A percentile compares a stretch with the other conserved stretches of the same genome.
Conservation (phyloP, 2,113 vertebrate species). For the Strigops habroptila region DNA sequence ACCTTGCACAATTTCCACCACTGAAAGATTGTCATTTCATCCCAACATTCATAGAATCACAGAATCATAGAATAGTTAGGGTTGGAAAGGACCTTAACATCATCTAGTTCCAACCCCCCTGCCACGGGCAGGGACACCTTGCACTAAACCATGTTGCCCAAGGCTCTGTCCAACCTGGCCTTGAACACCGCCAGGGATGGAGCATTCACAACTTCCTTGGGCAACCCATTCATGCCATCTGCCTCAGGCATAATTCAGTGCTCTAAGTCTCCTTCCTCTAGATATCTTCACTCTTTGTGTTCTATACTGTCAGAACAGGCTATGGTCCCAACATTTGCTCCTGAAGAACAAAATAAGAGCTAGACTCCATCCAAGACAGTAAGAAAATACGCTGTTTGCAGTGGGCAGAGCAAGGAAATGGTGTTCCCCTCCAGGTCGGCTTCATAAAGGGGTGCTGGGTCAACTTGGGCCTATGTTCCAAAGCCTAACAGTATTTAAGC, state of each 20-base stretch:
- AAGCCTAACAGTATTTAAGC: background rate
- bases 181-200: no score
- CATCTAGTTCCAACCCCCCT: no score
- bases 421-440: background rate
- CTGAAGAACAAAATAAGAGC: background rate
- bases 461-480: background rate
- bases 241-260: background rate
- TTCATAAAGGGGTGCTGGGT: background rate
- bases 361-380: background rate
- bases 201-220: no score
- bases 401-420: background rate
- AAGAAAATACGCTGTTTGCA: background rate
- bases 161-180: no score
- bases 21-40: background rate
- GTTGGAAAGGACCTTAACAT: no score
- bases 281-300: background rate
- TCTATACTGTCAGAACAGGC: background rate
- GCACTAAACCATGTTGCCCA: no score
- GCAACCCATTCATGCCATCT: background rate
- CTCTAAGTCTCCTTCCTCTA: background rate
- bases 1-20: background rate
- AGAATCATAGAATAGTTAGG: no score
- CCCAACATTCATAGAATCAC: background rate
- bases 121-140: no score
- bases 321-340: background rate